Conservation (phyloP, 2,888 invertebrate species). For the Ellobium chinense region DNA sequence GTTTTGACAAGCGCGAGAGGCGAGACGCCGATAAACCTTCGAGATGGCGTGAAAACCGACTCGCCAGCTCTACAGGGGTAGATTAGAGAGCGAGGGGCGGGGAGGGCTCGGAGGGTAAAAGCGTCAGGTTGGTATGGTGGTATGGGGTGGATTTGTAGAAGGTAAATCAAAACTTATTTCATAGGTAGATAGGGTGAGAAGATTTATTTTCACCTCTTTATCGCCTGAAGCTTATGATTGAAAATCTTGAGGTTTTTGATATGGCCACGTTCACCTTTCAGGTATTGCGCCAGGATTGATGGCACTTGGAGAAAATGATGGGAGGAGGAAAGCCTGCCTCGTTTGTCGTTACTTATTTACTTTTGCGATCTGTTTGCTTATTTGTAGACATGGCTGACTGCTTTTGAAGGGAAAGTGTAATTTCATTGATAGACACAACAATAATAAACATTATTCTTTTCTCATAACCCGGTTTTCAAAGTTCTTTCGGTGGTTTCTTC, state of each 20-base stretch:
- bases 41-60: slow-evolving; percentile 15
- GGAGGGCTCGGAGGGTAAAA: neutral
- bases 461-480: too few species aligned
- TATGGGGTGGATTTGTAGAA: neutral
- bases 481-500: too few species aligned
- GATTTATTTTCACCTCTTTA: neutral
- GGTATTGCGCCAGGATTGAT: neutral
- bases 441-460: too few species aligned
- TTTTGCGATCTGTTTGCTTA: too few species aligned
- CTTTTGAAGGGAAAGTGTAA: too few species aligned
- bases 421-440: too few species aligned
- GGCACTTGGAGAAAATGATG: too few species aligned
- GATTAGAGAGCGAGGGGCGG: neutral
- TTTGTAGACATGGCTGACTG: too few species aligned
- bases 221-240: neutral
- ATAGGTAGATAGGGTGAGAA: neutral
- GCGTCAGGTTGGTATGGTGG: neutral
- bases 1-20: slow-evolving; percentile 39
- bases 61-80: neutral
- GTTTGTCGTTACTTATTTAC: too few species aligned
- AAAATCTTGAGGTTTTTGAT: neutral
- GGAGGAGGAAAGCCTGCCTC: too few species aligned
- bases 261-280: neutral
- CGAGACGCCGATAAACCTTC: slow-evolving; percentile 25
- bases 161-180: neutral